These are phyloP conservation scores for Solenopsis fugax DNA, from an alignment of 1,140 invertebrate genomes.

Conservation along the genomic window DNA sequence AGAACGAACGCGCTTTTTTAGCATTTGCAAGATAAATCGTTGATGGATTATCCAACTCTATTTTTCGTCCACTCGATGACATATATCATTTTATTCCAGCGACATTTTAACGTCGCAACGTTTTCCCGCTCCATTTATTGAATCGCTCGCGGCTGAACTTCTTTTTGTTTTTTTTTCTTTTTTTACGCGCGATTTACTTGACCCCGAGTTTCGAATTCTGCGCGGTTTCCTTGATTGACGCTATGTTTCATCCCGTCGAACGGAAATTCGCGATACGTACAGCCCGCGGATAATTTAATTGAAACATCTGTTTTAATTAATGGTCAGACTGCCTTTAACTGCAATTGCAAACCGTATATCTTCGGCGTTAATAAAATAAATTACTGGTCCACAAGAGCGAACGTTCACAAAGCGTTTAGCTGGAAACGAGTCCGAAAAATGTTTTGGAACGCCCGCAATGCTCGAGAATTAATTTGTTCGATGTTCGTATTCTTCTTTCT, in stretches of 20 bases:
- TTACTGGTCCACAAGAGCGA: neutral
- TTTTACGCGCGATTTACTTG: neutral
- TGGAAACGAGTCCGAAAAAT: neutral
- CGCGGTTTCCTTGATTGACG: neutral
- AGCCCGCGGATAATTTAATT: conserved; percentile 1
- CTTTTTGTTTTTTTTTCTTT: neutral
- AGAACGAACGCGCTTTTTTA: neutral
- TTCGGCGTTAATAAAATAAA: conserved; percentile 4
- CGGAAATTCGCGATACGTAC: neutral
- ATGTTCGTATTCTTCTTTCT: neutral
- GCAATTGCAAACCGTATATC: conserved; percentile 23
- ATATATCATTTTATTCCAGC: neutral
- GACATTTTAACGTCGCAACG: neutral
- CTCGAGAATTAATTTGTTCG: neutral
- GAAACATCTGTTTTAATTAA: conserved; percentile 32
- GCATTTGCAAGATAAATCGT: conserved; percentile 4
- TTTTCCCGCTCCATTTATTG: conserved; percentile 1
- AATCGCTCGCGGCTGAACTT: neutral
- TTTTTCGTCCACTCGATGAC: conserved; percentile 1
- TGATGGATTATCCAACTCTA: conserved; percentile 15
- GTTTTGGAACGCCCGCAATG: neutral
- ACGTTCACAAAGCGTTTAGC: neutral
- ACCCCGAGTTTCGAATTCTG: neutral
- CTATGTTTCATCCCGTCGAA: neutral
- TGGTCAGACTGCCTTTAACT: neutral